Percentiles rank a stretch among this genome's conserved stretches.
Conservation (phyloP, 64 coral and sea anemone species). For the Montipora efflorescens region DNA sequence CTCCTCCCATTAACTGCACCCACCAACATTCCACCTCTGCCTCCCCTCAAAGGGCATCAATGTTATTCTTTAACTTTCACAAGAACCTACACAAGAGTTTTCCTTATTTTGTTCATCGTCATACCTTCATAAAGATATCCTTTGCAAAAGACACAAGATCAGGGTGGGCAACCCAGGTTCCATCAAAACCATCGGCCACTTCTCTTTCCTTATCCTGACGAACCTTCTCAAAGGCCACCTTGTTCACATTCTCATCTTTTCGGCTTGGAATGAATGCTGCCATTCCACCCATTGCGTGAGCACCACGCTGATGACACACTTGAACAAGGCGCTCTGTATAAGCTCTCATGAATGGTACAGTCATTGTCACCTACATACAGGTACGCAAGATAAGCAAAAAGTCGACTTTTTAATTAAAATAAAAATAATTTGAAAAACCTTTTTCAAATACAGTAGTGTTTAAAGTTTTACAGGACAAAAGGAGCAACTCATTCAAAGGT, state of each 20-base stretch:
- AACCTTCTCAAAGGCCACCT: constrained; percentile 88
- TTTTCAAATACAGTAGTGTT: too few species aligned
- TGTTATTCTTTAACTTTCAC: too few species aligned
- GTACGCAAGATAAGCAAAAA: too few species aligned
- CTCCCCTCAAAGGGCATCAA: too few species aligned
- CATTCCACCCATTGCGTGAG: constrained; percentile 99
- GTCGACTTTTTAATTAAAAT: too few species aligned
- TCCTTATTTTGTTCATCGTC: too few species aligned
- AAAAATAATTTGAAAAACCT: too few species aligned
- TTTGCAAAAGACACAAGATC: constrained; percentile 90
- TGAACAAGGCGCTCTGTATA: constrained; percentile 97
- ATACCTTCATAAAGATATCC: constrained; percentile 82
- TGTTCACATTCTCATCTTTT: constrained; percentile 89
- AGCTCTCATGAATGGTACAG: constrained; percentile 92
- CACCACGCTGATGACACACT: constrained; percentile 96
- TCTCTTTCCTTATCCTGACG: constrained; percentile 94
- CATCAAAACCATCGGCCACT: constrained; percentile 97
- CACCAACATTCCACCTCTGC: too few species aligned
- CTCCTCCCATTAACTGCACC: too few species aligned
- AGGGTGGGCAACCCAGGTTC: constrained; percentile 98
- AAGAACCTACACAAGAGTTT: too few species aligned
- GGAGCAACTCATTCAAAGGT: too few species aligned
- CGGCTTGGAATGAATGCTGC: constrained; percentile 96
- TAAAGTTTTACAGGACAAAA: too few species aligned
- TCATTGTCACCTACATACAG: constrained; percentile 84